A percentile compares a stretch with the other conserved stretches of the same genome.
These are phyloP conservation scores for Halichondria panicea DNA, from an alignment of 37 sponge, comb jelly and placozoan genomes.

Conservation along the genomic window DNA sequence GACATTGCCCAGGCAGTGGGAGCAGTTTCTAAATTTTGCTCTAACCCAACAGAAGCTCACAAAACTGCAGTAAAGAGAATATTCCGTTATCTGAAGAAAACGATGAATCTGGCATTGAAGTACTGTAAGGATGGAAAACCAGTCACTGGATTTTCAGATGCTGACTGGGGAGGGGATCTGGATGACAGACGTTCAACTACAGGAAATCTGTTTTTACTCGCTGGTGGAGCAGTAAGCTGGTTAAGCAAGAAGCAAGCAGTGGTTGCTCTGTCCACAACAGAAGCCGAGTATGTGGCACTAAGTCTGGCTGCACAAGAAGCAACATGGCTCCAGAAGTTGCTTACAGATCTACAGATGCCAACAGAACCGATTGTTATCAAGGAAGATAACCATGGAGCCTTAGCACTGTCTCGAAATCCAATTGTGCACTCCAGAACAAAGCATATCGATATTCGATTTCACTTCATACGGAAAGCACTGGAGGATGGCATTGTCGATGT, in stretches of 20 bases:
- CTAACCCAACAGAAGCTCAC: slow-evolving; percentile 38
- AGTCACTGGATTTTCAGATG: slow-evolving; percentile 41
- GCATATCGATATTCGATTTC: slow-evolving; percentile 39
- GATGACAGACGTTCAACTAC: slow-evolving; percentile 51
- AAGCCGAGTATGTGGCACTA: slow-evolving; percentile 40
- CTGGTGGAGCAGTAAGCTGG: slow-evolving; percentile 55
- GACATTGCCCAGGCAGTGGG: slow-evolving; percentile 58
- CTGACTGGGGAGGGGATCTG: slow-evolving; percentile 48
- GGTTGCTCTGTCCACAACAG: slow-evolving; percentile 29
- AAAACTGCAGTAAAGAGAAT: slow-evolving; percentile 53
- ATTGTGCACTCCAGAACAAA: slow-evolving; percentile 23
- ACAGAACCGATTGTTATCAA: slow-evolving; percentile 1
- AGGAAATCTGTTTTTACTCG: slow-evolving; percentile 33
- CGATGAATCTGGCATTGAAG: slow-evolving; percentile 7
- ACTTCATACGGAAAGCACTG: slow-evolving; percentile 24
- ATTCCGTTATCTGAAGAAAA: slow-evolving; percentile 45
- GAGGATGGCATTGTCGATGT: slow-evolving; percentile 18
- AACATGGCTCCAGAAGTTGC: slow-evolving; percentile 9
- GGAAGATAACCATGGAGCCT: slow-evolving; percentile 52
- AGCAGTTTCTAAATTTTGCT: slow-evolving; percentile 31
- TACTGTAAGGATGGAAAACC: slow-evolving; percentile 20
- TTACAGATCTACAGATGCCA: not conserved
- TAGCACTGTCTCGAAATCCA: slow-evolving; percentile 35
- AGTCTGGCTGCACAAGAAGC: slow-evolving; percentile 27
- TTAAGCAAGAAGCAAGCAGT: slow-evolving; percentile 35